Percentiles rank a stretch among this genome's conserved stretches.
These are phyloP conservation scores for Anser cygnoides DNA, from an alignment of 2,113 vertebrate species.

Conservation along the genomic window DNA sequence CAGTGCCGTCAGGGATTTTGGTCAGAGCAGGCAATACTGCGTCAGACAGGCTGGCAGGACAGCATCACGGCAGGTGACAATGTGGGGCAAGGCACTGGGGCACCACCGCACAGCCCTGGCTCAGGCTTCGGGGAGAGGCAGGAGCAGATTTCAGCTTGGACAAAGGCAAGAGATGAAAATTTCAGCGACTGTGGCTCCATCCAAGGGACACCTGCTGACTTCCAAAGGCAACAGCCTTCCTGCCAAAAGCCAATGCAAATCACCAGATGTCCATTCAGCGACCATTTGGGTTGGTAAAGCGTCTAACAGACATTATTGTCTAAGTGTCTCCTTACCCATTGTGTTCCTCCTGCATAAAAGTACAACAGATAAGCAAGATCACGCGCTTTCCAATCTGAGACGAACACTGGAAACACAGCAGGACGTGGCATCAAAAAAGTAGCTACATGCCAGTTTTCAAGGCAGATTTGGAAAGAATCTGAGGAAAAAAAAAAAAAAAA, in stretches of 20 bases:
- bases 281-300: neutral
- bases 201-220: neutral
- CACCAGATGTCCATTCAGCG: neutral
- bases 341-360: neutral
- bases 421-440: neutral
- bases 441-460: neutral
- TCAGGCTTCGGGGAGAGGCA: neutral
- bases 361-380: neutral
- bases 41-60: neutral
- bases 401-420: neutral
- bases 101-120: neutral
- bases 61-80: neutral
- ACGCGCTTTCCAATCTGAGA: neutral
- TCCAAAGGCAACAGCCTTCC: neutral
- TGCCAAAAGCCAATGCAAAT: neutral
- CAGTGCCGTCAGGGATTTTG: neutral
- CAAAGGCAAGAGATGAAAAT: neutral
- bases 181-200: neutral
- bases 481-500: neutral
- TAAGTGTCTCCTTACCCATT: neutral
- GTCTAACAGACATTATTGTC: neutral
- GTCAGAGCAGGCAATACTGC: neutral
- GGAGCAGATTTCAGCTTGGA: neutral
- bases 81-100: neutral
- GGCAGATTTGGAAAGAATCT: neutral